Evolutionary conservation across 2,888 invertebrate species (phyloP), one percentile per base, ranked within the genome.

Genomic region (Nudaria mundana): DNA sequence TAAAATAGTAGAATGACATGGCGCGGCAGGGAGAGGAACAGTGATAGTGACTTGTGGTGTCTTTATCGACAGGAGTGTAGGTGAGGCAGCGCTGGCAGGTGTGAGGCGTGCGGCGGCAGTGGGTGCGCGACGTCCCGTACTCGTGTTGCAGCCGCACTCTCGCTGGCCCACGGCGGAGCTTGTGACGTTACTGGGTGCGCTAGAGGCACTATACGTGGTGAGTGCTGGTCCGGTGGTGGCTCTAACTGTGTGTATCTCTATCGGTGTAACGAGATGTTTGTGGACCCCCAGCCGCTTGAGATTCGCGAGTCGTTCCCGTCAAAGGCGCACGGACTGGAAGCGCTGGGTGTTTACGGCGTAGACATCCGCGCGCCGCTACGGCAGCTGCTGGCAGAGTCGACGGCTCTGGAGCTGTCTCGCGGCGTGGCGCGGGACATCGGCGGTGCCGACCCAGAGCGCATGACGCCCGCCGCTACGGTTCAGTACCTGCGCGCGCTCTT

Each of bases 391-490:
- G 74, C 86, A 15, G 81, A 92, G 11, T 94, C 94, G 1, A 71
- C 81, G 25, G 91, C 92, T 10, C 80, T 97, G 31, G 97, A 97
- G 76, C 83, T 88, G 38, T 95, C 95, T 40, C 91, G 95, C 30
- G 56, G 48, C 26, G 44, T 52, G 52, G 91, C 93, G 7, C 90
- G 93, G 42, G 93, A 93, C 76, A 92, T 93, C 63, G 93, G 91
- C 51, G 96, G 95, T 31, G 93, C 93, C 0, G 98, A 98, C 82
- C 98, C 98, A 0, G 97, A 97, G 79, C 91, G 97, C 54, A 98
- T 98, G 97, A 91, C 95, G 6, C 94, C 98, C 6, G 92, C 92
- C 0, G 89, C 88, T 36, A 93, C 95, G 3, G 95, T 94, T 49
- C 90, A 92, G 37, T 97, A 97, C 76, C 84, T 98, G 40, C 35